These are phyloP conservation scores for Condylostylus longicornis DNA, from an alignment of 1,140 invertebrate genomes.

Conservation along the genomic window DNA sequence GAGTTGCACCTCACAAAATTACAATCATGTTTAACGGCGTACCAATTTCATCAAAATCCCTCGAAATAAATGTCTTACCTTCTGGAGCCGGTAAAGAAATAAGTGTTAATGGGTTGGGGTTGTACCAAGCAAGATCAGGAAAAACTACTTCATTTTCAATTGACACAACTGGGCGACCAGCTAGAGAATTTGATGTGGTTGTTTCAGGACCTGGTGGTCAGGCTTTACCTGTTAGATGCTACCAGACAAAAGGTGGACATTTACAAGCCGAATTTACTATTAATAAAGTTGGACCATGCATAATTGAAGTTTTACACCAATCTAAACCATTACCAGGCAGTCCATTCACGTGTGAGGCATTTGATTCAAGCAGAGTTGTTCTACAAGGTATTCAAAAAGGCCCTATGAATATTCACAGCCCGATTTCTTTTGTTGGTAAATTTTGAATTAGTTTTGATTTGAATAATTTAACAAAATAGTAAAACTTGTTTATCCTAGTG, in stretches of 20 bases:
- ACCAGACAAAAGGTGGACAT: slow-evolving; percentile 88
- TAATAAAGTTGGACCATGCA: slow-evolving; percentile 50
- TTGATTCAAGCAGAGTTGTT: slow-evolving; percentile 68
- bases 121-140: slow-evolving; percentile 67
- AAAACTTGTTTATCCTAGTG: slow-evolving; percentile 45
- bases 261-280: slow-evolving; percentile 85
- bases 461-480: background rate
- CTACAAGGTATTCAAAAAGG: slow-evolving; percentile 56
- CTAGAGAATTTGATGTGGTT: slow-evolving; percentile 81
- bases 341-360: slow-evolving; percentile 90
- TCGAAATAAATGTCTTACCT: slow-evolving; percentile 37
- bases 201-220: slow-evolving; percentile 76
- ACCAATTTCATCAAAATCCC: slow-evolving; percentile 41
- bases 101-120: slow-evolving; percentile 45
- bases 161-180: slow-evolving; percentile 68
- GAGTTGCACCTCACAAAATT: slow-evolving; percentile 66
- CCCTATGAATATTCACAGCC: slow-evolving; percentile 70
- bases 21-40: slow-evolving; percentile 62
- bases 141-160: slow-evolving; percentile 76
- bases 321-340: slow-evolving; percentile 85
- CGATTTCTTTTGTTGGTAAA: slow-evolving; percentile 67
- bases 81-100: slow-evolving; percentile 52
- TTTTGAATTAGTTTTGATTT: slow-evolving; percentile 8
- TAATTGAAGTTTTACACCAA: slow-evolving; percentile 75
- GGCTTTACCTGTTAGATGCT: slow-evolving; percentile 83